Evolutionary conservation across 2,888 invertebrate genomes (phyloP), one percentile per base, ranked within the genome.

Genomic region (Agrilus biguttatus): DNA sequence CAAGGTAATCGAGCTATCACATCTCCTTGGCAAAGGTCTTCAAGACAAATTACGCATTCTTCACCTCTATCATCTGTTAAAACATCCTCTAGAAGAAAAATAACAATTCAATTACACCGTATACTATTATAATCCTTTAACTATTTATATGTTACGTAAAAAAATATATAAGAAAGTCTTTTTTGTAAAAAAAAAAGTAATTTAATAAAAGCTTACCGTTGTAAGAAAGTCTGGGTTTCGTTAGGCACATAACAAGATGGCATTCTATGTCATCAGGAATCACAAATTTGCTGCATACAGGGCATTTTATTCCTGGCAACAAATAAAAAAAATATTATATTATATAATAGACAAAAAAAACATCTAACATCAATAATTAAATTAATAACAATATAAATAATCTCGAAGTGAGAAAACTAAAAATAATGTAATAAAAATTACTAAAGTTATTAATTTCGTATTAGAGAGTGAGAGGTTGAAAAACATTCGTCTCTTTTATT

Each of bases 221-320:
- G 74, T 97, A 97, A 62, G 87, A 92, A 66, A 98, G 89, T 68
- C 93, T 80, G 58, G 97, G 97, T 78, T 96, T 91, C 59, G 97
- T 97, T 73, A 97, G 85, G 78, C 97, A 97, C 88, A 97, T 93
- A 63, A 97, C 93, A 67, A 97, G 81, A 72, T 97, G 97, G 75
- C 92, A 91, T 77, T 97, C 97, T 66, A 96, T 90, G 74, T 97
- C 96, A 73, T 97, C 96, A 55, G 95, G 93, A 69, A 95, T 76
- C 63, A 98, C 89, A 71, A 89, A 88, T 75, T 95, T 96, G 73
- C 91, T 91, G 80, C 97, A 97, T 58, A 97, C 93, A 53, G 97
- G 96, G 73, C 97, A 98, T 75, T 95, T 95, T 68, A 97, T 87
- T 71, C 95, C 97, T 95, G 77, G 19, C 51, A 52, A 45, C 39